Conservation (phyloP, 2,888 invertebrate species). For the Marasmarcha lunaedactyla region DNA sequence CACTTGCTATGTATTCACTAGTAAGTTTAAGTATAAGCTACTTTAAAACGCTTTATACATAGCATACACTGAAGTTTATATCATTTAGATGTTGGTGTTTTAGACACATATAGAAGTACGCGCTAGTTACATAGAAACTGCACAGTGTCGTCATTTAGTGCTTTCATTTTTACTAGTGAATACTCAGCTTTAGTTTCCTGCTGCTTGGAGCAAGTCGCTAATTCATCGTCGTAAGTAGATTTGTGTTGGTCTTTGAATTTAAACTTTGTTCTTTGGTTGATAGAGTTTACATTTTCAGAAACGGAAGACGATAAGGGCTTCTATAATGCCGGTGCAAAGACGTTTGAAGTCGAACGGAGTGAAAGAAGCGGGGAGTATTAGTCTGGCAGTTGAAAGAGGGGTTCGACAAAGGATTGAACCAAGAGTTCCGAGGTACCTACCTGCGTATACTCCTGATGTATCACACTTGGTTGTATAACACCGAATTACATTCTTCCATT, state of each 20-base stretch:
- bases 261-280: background rate
- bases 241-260: slow-evolving; percentile 11
- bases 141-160: slow-evolving; percentile 18
- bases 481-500: background rate
- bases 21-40: too few species aligned
- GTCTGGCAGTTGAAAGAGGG: slow-evolving; percentile 80
- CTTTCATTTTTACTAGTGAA: background rate
- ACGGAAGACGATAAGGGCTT: slow-evolving; percentile 86
- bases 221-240: slow-evolving; percentile 52
- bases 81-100: too few species aligned
- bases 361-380: slow-evolving; percentile 84
- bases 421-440: slow-evolving; percentile 76
- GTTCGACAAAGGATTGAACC: slow-evolving; percentile 75
- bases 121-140: slow-evolving; percentile 11
- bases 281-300: slow-evolving; percentile 72
- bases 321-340: slow-evolving; percentile 81
- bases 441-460: slow-evolving; percentile 83
- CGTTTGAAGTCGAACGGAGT: slow-evolving; percentile 84
- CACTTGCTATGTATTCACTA: slow-evolving; percentile 30
- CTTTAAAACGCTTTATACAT: too few species aligned
- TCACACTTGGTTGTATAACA: slow-evolving; percentile 81
- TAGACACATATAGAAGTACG: too few species aligned
- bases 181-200: background rate
- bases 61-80: too few species aligned
- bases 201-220: slow-evolving; percentile 4